Evolutionary conservation across 2,797 vertebrate species (phyloP).

Genomic region (Schizothorax lantsangensis): DNA sequence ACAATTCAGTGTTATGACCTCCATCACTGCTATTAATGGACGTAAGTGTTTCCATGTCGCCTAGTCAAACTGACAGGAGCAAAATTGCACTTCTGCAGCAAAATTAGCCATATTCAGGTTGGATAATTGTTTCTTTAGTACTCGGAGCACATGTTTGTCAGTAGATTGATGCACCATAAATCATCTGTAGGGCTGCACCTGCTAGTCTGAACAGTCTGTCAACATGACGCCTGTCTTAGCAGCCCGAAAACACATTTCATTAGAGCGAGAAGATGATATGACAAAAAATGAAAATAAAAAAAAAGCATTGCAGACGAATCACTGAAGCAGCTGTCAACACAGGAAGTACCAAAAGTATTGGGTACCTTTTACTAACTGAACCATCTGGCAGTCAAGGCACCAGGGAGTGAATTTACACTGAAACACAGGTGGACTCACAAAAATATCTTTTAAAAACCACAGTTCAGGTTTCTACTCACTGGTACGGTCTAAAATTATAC

Average conservation of each 20-base stretch:
- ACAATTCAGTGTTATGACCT: conserved; percentile 13
- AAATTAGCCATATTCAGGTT: conserved; percentile 39
- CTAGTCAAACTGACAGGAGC: conserved; percentile 31
- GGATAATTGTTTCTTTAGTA: conserved; percentile 55
- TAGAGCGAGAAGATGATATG: conserved; percentile 1
- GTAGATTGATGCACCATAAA: conserved; percentile 55
- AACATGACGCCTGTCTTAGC: conserved; percentile 49
- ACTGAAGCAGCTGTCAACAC: conserved; percentile 41
- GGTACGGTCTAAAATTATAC: conserved; percentile 26
- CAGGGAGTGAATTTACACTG: not conserved
- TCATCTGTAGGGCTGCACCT: conserved; percentile 52
- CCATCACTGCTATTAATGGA: conserved; percentile 28
- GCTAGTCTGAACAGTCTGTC: conserved; percentile 53
- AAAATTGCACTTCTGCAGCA: conserved; percentile 32
- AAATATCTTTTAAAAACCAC: conserved; percentile 15
- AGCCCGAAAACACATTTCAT: conserved; percentile 49
- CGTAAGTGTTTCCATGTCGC: not conserved
- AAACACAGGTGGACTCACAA: conserved; percentile 31
- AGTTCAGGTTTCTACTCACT: conserved; percentile 22
- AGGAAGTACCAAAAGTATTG: conserved; percentile 36
- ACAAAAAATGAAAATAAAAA: not conserved
- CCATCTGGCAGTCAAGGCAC: conserved; percentile 33
- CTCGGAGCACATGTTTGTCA: conserved; percentile 56
- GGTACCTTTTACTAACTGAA: conserved; percentile 1
- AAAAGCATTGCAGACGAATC: conserved; percentile 37